These are phyloP conservation scores for Telmatochromis sp. DNA, from an alignment of 2,113 vertebrate species.

Conservation along the genomic window DNA sequence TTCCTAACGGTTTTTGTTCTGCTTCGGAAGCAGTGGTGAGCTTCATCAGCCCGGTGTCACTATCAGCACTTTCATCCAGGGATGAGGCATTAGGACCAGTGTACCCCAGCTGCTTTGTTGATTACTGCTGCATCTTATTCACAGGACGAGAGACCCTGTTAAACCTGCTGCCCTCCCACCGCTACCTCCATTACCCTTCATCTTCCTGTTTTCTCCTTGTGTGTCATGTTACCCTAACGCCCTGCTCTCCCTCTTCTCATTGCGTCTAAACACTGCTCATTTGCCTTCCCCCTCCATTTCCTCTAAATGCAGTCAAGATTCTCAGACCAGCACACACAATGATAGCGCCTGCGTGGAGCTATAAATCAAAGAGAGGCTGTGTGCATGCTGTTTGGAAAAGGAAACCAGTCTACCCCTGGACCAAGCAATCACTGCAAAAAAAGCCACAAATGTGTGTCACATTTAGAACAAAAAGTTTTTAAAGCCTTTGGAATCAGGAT, in stretches of 20 bases:
- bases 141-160: neutral
- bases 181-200: neutral
- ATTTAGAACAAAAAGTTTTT: neutral
- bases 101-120: neutral
- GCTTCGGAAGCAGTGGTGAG: neutral
- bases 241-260: neutral
- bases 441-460: neutral
- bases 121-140: conserved; percentile 36
- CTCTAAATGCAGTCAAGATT: neutral
- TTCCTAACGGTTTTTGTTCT: neutral
- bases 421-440: neutral
- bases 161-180: neutral
- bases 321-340: neutral
- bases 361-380: conserved; percentile 8
- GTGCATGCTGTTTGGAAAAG: neutral
- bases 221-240: neutral
- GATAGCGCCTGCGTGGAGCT: neutral
- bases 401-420: neutral
- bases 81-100: conserved; percentile 14
- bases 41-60: conserved; percentile 33
- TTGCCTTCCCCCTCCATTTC: neutral
- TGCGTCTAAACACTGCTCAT: neutral
- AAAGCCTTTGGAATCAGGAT: neutral
- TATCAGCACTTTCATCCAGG: conserved; percentile 45
- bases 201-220: neutral